A percentile compares a stretch with the other conserved stretches of the same genome.
These are phyloP conservation scores for Protula sp. DNA, from an alignment of 2,888 invertebrate species.

Conservation along the genomic window DNA sequence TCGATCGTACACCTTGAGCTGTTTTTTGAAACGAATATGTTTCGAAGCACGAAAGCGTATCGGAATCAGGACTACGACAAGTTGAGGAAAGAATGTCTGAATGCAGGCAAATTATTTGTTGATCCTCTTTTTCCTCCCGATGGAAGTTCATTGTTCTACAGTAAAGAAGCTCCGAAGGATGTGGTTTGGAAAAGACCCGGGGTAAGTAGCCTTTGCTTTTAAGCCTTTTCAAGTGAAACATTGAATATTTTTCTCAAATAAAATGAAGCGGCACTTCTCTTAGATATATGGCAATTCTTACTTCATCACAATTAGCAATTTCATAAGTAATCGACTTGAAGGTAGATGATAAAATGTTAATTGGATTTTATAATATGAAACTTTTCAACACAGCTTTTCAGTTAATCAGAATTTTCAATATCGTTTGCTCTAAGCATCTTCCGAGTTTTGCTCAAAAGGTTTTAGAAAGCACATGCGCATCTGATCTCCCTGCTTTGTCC, in stretches of 20 bases:
- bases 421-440: no score
- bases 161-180: slow-evolving; percentile 37
- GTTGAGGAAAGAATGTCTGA: slow-evolving; percentile 54
- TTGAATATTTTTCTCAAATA: background rate
- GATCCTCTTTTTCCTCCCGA: slow-evolving; percentile 59
- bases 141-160: slow-evolving; percentile 46
- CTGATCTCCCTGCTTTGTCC: no score
- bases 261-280: no score
- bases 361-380: background rate
- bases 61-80: slow-evolving; percentile 56
- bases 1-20: no score
- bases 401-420: no score
- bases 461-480: no score
- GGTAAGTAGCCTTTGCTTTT: slow-evolving; percentile 26
- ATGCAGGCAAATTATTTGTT: slow-evolving; percentile 54
- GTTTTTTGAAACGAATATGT: background rate
- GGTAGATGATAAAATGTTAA: background rate
- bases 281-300: background rate
- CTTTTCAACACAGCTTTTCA: no score
- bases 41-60: slow-evolving; percentile 34
- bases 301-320: background rate
- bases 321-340: no score
- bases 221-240: background rate
- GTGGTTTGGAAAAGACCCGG: slow-evolving; percentile 52
- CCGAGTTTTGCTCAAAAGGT: no score